Base-by-base conservation (phyloP, 2,888 invertebrate genomes). In the Epinotia bilunana region DNA sequence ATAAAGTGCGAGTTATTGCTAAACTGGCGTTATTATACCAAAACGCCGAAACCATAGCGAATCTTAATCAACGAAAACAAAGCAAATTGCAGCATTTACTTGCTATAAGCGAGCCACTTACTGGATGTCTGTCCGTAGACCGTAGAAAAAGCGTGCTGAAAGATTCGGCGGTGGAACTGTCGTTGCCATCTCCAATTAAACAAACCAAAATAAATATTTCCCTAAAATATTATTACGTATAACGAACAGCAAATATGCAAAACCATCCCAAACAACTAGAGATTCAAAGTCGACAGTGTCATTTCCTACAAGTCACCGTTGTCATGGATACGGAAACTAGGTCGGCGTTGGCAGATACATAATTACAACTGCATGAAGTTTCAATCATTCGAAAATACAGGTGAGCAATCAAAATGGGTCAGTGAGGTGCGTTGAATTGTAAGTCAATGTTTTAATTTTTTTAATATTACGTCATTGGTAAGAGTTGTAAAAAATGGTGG, bases 131-230 rank as follows among this genome's bases (percentile, higher is more conserved):
- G 96, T 96, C 72, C 95, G 94, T 28, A 97, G 88, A 4, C 97
- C 97, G 80, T 95, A 95, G 82, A 96, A 94, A 80, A 95, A 90
- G 72, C 95, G 91, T 0, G 96, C 95, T 77, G 95, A 94, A 77
- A 96, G 88, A 81, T 93, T 89, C 23, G 95, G 95, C 74, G 88
- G 88, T 73, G 93, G 87, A n/a, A 82, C 80, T 18, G 79, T 77
- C 39, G 61, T 5, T 23, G 90, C 85, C 92, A 93, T 92, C 74
- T 77, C 83, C 46, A 57, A 76, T 20, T 61, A 60, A 73, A 49
- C 63, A 73, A 58, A 39, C 76, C 72, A 75, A 70, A 73, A 76
- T 78, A 78, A 79, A 84, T 79, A 78, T 79, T 76, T 76, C 80
- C 78, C 77, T 82, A 82, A 80, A 83, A 80, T 80, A 83, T 79